A percentile compares a stretch with the other conserved stretches of the same genome.
phyloP scores from a whole-genome alignment of 2,113 vertebrate species.

The Cervus canadensis region DNA sequence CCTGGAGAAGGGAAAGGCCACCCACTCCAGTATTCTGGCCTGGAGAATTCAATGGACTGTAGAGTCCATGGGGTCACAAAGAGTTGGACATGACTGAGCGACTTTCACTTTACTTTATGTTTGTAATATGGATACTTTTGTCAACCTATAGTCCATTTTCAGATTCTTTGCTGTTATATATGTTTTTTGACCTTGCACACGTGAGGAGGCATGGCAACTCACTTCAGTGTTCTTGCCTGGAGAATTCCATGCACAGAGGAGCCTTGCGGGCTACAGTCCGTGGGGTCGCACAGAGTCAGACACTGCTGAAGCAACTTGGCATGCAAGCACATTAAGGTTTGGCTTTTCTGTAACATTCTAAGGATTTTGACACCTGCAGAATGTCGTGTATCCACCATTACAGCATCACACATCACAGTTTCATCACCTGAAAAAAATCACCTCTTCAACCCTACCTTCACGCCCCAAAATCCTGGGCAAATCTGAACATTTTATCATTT shows the following conservation, averaged over 20 bases:
- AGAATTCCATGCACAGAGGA: neutral
- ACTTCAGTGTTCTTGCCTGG: neutral
- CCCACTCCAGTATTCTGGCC: neutral
- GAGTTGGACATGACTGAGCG: neutral
- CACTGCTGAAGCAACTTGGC: neutral
- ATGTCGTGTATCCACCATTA: neutral
- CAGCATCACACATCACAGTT: neutral
- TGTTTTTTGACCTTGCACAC: neutral
- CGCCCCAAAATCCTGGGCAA: neutral
- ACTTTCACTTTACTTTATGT: neutral
- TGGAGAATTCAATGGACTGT: neutral
- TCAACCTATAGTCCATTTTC: neutral
- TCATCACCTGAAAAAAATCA: neutral
- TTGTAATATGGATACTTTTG: neutral
- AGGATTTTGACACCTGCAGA: neutral
- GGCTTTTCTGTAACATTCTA: neutral
- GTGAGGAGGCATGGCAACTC: neutral
- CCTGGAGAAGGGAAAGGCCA: neutral
- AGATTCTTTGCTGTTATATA: neutral
- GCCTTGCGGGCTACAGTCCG: neutral
- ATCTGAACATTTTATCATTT: neutral
- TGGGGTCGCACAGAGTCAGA: accelerated
- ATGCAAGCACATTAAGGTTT: accelerated
- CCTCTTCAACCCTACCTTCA: neutral
- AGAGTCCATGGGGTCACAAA: neutral